phyloP scores from a whole-genome alignment of 2,797 vertebrate species.

The Lagocephalus sceleratus region DNA sequence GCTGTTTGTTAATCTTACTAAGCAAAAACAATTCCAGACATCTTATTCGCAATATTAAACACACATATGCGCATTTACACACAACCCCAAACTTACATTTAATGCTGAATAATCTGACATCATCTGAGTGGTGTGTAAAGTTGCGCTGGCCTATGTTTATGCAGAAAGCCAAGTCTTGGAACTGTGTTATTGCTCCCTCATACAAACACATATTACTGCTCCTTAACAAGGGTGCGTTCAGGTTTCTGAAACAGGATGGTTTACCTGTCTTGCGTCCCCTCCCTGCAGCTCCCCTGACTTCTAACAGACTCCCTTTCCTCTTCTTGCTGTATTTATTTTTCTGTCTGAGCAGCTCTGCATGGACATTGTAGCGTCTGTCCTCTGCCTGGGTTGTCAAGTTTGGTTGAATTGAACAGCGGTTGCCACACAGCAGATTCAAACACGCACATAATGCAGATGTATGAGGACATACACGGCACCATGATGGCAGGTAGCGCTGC shows the following conservation, averaged over 20 bases:
- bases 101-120: conserved; percentile 73
- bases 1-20: conserved; percentile 73
- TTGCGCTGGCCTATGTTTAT: conserved; percentile 61
- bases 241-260: conserved; percentile 70
- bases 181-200: conserved; percentile 70
- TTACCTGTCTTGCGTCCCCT: conserved; percentile 63
- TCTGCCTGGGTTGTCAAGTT: conserved; percentile 21
- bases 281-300: conserved; percentile 59
- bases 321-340: conserved; percentile 74
- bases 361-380: conserved; percentile 48
- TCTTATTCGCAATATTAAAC: conserved; percentile 54
- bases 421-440: conserved; percentile 12
- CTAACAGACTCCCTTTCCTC: conserved; percentile 59
- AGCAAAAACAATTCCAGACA: conserved; percentile 76
- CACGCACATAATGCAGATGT: conserved; percentile 16
- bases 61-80: conserved; percentile 41
- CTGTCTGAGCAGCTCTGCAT: conserved; percentile 62
- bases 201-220: conserved; percentile 69
- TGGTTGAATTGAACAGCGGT: conserved; percentile 7
- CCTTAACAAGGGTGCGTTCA: conserved; percentile 68
- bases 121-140: conserved; percentile 65
- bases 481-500: conserved; percentile 8
- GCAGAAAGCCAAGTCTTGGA: conserved; percentile 57
- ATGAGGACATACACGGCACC: conserved; percentile 17
- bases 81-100: conserved; percentile 29